phyloP scores from a whole-genome alignment of 2,888 invertebrate genomes.

The Meteorus cinctellus region DNA sequence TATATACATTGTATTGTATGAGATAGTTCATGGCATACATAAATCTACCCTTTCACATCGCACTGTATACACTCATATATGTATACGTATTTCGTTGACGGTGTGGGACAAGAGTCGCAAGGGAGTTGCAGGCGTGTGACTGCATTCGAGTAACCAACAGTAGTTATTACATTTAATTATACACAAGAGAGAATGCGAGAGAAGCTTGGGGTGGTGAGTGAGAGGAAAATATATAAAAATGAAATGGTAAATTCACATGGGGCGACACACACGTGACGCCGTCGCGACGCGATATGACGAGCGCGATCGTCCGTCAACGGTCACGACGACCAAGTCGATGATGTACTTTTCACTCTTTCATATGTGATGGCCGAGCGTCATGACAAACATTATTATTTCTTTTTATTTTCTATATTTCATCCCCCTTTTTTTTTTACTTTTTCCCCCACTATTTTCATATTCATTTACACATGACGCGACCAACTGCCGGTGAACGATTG shows the following conservation, averaged over 20 bases:
- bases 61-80: conserved; percentile 1
- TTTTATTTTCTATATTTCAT: background rate
- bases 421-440: background rate
- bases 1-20: conserved; percentile 25
- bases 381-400: conserved; percentile 3
- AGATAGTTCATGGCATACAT: conserved; percentile 29
- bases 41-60: conserved; percentile 30
- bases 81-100: conserved; percentile 9
- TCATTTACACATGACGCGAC: background rate
- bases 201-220: background rate
- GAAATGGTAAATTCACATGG: conserved; percentile 41
- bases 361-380: background rate
- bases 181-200: conserved; percentile 24
- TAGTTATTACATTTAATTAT: conserved; percentile 48
- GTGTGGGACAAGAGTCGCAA: conserved; percentile 14
- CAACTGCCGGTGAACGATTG: background rate
- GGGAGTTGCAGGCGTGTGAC: conserved; percentile 41
- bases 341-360: conserved; percentile 17
- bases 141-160: conserved; percentile 39
- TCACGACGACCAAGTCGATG: background rate
- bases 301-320: conserved; percentile 14
- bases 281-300: conserved; percentile 43
- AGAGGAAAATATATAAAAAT: background rate
- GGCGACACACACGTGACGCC: conserved; percentile 44
- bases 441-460: background rate